A percentile compares a stretch with the other conserved stretches of the same genome.
These are phyloP conservation scores for Smittia sp. DNA, from an alignment of 2,888 invertebrate species.

Conservation along the genomic window DNA sequence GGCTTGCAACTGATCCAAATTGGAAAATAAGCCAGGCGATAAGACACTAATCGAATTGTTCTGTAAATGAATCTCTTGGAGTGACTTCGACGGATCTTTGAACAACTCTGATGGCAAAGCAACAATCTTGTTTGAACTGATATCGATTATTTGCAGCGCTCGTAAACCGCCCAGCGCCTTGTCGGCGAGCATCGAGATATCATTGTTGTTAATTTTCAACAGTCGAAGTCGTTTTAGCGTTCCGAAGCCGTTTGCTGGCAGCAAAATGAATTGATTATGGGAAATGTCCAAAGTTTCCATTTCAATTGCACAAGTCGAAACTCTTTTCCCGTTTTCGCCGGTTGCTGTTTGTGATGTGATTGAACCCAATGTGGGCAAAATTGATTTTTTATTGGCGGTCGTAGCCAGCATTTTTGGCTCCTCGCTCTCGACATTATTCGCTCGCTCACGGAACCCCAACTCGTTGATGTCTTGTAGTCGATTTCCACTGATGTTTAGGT, in stretches of 20 bases:
- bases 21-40: conserved; percentile 81
- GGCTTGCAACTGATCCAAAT: conserved; percentile 74
- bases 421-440: conserved; percentile 45
- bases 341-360: conserved; percentile 44
- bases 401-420: background rate
- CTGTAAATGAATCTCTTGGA: conserved; percentile 85
- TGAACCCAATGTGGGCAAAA: conserved; percentile 16
- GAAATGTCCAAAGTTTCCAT: conserved; percentile 81
- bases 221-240: conserved; percentile 73
- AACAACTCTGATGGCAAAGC: conserved; percentile 84
- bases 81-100: conserved; percentile 70
- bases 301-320: conserved; percentile 65
- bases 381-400: conserved; percentile 15
- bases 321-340: conserved; percentile 45
- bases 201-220: conserved; percentile 82
- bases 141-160: conserved; percentile 78
- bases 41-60: conserved; percentile 87
- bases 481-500: conserved; percentile 82
- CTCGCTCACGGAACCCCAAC: conserved; percentile 73
- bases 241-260: conserved; percentile 81
- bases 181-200: conserved; percentile 83
- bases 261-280: conserved; percentile 76
- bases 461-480: conserved; percentile 84
- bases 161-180: conserved; percentile 77
- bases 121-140: conserved; percentile 86